A percentile compares a stretch with the other conserved stretches of the same genome.
Conservation (phyloP, 2,113 vertebrate species). For the Tringa solitaria region DNA sequence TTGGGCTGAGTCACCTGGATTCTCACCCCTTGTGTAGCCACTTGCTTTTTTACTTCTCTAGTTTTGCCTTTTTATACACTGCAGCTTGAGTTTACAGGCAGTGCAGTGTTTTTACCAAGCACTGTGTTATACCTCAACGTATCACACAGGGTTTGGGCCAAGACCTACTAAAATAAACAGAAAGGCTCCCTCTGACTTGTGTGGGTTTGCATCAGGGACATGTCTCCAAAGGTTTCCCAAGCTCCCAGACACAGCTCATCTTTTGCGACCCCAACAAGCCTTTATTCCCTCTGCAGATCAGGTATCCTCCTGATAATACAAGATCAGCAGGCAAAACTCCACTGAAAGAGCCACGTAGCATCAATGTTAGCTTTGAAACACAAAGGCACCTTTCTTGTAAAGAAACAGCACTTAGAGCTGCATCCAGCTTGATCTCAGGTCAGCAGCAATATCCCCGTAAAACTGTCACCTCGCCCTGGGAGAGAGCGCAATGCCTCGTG, state of each 20-base stretch:
- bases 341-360: not conserved
- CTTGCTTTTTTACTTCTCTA: not conserved
- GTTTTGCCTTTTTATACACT: not conserved
- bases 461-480: not conserved
- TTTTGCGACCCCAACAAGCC: not conserved
- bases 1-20: not conserved
- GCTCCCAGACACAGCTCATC: not conserved
- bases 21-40: not conserved
- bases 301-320: not conserved
- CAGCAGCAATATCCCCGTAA: not conserved
- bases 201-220: not conserved
- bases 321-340: not conserved
- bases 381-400: not conserved
- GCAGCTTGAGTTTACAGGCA: not conserved
- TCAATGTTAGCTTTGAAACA: not conserved
- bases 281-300: not conserved
- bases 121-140: not conserved
- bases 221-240: not conserved
- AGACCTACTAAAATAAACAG: not conserved
- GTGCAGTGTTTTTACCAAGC: not conserved
- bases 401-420: not conserved
- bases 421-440: not conserved
- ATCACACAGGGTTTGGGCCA: not conserved
- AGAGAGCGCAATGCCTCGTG: fast-evolving
- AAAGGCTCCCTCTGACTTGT: not conserved